Conservation (phyloP, 2,797 vertebrate genomes). For the Chelonia mydas region DNA sequence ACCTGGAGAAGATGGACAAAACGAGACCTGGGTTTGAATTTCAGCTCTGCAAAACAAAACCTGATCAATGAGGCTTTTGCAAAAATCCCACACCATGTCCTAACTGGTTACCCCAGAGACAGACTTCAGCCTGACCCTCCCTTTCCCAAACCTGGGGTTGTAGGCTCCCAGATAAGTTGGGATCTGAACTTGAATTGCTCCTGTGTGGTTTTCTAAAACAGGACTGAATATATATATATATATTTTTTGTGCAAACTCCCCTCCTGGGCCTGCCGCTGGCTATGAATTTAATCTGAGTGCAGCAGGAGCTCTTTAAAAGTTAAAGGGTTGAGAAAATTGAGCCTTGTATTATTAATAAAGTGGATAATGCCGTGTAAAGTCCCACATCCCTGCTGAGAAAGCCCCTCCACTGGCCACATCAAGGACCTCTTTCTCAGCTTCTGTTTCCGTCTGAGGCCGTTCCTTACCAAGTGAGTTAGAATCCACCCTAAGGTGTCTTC, state of each 20-base stretch:
- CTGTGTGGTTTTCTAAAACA: background rate
- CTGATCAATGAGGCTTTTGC: background rate
- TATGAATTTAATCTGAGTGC: slow-evolving; percentile 50
- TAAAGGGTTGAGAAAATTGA: slow-evolving; percentile 70
- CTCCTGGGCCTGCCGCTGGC: background rate
- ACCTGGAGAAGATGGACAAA: fast-evolving
- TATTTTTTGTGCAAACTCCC: background rate
- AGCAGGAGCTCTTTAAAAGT: slow-evolving; percentile 66
- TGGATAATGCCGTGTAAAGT: slow-evolving; percentile 27
- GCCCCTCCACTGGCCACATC: background rate
- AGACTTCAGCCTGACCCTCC: background rate
- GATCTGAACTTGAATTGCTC: too few relatives aligned
- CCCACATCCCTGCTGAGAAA: background rate
- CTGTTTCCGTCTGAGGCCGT: background rate
- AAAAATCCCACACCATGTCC: background rate
- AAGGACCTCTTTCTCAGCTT: background rate
- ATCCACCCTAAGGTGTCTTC: background rate
- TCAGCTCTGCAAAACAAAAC: background rate
- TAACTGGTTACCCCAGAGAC: background rate
- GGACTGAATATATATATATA: too few relatives aligned
- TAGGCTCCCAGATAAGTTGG: background rate
- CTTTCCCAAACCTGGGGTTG: fast-evolving
- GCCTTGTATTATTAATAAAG: slow-evolving; percentile 70
- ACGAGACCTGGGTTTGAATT: fast-evolving
- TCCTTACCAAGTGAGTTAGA: background rate